Base-by-base conservation (phyloP, 2,888 invertebrate genomes). In the Drosophila affinis region DNA sequence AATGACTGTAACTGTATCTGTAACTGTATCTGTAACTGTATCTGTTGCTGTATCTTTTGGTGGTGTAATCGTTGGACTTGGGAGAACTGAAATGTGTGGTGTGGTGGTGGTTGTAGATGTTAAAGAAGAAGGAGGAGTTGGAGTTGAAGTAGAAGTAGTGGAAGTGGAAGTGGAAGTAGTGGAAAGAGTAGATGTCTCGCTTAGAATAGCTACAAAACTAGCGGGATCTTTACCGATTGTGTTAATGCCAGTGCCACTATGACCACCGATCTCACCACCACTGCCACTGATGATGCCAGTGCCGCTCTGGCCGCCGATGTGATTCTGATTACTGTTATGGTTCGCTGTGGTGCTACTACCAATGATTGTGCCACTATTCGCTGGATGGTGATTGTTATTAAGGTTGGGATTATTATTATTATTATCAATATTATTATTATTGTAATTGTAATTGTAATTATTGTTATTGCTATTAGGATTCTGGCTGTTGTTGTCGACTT, bases 201-300 rank as follows among this genome's bases (percentile, higher is more conserved):
- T 60, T 60, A 68, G 76, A 80, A 76, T 78, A 62, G 67, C 81
- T 78, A 75, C 62, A 74, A 57, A 57, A 76, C 76, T 87, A 84
- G 87, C 85, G 83, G 82, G 87, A 89, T 91, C 88, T 89, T 91
- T 91, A 91, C 91, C 91, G 89, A 91, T 91, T 91, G 91, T 85
- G 88, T 89, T 89, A 82, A 88, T 85, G 87, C 89, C 89, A 78
- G 87, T 85, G 67, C 81, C 39, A 39, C 39, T 87, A 69, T 74
- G 69, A 76, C 81, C 81, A 77, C 87, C 87, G 87, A 85, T 90
- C 80, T 87, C 88, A 86, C 90, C 85, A 84, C 89, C 88, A 87
- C 88, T 84, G 79, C 87, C 88, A 60, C 65, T 67, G 87, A 88
- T 88, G 90, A 88, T 86, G 89, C 90, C 91, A 24, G 5, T 24